phyloP scores from a whole-genome alignment of 1,140 invertebrate species.

The Drosophila lacteicornis region DNA sequence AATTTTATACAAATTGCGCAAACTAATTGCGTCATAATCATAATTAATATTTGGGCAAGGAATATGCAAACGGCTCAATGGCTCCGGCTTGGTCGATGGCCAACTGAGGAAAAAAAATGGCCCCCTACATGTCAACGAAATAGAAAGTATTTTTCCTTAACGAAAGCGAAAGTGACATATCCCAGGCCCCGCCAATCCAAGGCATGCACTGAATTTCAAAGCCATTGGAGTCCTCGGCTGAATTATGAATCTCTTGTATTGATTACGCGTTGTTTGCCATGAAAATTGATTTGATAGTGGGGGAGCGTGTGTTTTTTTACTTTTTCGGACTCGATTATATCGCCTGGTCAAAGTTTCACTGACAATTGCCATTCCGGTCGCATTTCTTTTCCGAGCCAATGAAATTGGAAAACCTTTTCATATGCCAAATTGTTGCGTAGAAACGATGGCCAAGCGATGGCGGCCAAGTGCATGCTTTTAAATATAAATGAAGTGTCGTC shows the following conservation, averaged over 20 bases:
- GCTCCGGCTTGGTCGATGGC: slow-evolving; percentile 17
- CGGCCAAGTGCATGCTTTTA: slow-evolving; percentile 66
- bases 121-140: slow-evolving; percentile 47
- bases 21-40: slow-evolving; percentile 55
- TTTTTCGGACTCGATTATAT: slow-evolving; percentile 20
- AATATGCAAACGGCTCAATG: slow-evolving; percentile 24
- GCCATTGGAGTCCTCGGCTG: slow-evolving; percentile 28
- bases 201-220: slow-evolving; percentile 68
- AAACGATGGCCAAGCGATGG: slow-evolving; percentile 58
- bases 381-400: slow-evolving; percentile 69
- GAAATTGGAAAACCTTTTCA: slow-evolving; percentile 78
- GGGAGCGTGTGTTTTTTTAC: slow-evolving; percentile 8
- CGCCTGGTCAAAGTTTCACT: slow-evolving; percentile 66
- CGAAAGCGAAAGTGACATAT: slow-evolving; percentile 76
- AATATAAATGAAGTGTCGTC: slow-evolving; percentile 68
- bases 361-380: slow-evolving; percentile 72
- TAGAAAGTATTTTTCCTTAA: slow-evolving; percentile 75
- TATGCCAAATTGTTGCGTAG: slow-evolving; percentile 78
- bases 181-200: slow-evolving; percentile 9
- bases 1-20: slow-evolving; percentile 70
- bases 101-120: slow-evolving; percentile 13
- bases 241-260: slow-evolving; percentile 78
- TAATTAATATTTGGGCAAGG: slow-evolving; percentile 64
- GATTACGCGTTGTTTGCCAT: slow-evolving; percentile 59
- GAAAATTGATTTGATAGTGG: slow-evolving; percentile 66